Conservation (phyloP, 2,888 invertebrate species). For the Slavum lentiscoides region DNA sequence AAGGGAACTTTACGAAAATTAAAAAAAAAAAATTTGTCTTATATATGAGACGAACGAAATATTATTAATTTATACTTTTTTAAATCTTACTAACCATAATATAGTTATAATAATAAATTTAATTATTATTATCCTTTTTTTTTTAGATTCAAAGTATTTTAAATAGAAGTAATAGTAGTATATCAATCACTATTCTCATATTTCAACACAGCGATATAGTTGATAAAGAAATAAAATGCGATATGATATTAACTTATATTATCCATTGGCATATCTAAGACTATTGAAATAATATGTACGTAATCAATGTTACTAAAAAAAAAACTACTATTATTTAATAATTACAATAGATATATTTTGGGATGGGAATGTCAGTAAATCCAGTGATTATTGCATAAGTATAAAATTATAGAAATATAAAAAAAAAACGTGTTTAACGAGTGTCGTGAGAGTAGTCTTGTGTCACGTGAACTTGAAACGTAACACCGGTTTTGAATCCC, state of each 20-base stretch:
- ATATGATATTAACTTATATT: neutral
- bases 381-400: constrained; percentile 38
- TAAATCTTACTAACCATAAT: too few relatives aligned
- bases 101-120: too few relatives aligned
- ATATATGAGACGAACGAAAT: too few relatives aligned
- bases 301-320: constrained; percentile 16
- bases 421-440: constrained; percentile 38
- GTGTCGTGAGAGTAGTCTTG: constrained; percentile 25
- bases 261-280: constrained; percentile 15
- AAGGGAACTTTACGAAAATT: too few relatives aligned
- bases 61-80: too few relatives aligned
- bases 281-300: constrained; percentile 16
- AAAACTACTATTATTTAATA: neutral
- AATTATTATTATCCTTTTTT: too few relatives aligned
- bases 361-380: constrained; percentile 7
- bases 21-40: too few relatives aligned
- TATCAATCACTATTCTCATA: too few relatives aligned
- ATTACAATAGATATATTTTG: constrained; percentile 36
- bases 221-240: too few relatives aligned
- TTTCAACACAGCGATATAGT: too few relatives aligned
- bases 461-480: constrained; percentile 46
- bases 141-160: too few relatives aligned
- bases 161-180: too few relatives aligned
- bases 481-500: constrained; percentile 41
- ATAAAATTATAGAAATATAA: constrained; percentile 18